These are phyloP conservation scores for Drosophila leontia DNA, from an alignment of 1,140 invertebrate species.

Conservation along the genomic window DNA sequence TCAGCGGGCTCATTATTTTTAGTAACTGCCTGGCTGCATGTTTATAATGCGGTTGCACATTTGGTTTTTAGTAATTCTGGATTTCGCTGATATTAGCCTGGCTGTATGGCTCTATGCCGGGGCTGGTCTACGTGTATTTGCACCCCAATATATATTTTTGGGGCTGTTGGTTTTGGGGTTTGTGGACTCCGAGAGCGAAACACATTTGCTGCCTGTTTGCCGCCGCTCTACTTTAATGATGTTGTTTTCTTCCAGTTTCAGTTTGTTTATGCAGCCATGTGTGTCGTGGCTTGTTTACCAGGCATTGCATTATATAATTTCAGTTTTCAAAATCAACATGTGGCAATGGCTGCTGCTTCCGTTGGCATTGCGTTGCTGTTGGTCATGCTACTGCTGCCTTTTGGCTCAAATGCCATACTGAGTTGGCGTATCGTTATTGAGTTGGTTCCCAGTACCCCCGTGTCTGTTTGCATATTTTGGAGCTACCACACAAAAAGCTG, in stretches of 20 bases:
- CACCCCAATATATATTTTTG: slow-evolving; percentile 17
- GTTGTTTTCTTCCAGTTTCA: slow-evolving; percentile 70
- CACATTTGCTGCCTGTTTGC: slow-evolving; percentile 47
- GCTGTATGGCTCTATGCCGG: background rate
- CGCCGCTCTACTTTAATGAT: slow-evolving; percentile 57
- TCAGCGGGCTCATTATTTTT: slow-evolving; percentile 56
- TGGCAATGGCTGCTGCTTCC: slow-evolving; percentile 38
- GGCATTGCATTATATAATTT: slow-evolving; percentile 78
- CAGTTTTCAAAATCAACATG: slow-evolving; percentile 75
- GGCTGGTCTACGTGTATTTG: slow-evolving; percentile 10
- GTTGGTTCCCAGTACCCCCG: slow-evolving; percentile 15
- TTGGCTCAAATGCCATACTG: slow-evolving; percentile 11
- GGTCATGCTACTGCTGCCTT: slow-evolving; percentile 34
- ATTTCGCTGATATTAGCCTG: slow-evolving; percentile 51
- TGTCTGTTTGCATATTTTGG: slow-evolving; percentile 34
- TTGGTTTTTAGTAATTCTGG: slow-evolving; percentile 75
- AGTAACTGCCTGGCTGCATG: slow-evolving; percentile 39
- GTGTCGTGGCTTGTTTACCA: slow-evolving; percentile 65
- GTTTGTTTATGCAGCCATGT: slow-evolving; percentile 67
- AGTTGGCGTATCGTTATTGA: slow-evolving; percentile 38
- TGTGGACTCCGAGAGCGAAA: slow-evolving; percentile 16
- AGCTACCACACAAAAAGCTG: slow-evolving; percentile 47
- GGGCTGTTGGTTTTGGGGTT: slow-evolving; percentile 33
- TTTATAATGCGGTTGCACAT: slow-evolving; percentile 63
- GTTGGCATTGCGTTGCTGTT: slow-evolving; percentile 3